Conservation (phyloP, 2,888 invertebrate genomes). For the Aporophyla nigra region DNA sequence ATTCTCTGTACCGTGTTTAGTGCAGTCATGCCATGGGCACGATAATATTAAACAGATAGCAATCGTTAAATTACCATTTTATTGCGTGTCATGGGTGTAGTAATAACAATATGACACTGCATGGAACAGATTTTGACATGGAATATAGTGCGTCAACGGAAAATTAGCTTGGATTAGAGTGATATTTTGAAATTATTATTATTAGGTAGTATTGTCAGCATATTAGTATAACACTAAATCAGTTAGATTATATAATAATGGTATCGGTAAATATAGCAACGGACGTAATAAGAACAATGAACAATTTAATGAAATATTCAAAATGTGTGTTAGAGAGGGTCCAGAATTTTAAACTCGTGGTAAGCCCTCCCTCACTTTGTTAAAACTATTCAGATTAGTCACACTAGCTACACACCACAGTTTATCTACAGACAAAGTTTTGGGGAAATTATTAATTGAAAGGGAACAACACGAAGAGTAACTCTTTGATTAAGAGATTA, state of each 20-base stretch:
- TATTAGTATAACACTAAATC: background rate
- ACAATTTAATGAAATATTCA: background rate
- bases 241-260: too few relatives aligned
- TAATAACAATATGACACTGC: conserved; percentile 24
- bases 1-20: conserved; percentile 40
- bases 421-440: conserved; percentile 10
- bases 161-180: background rate
- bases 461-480: conserved; percentile 8
- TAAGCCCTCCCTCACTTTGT: background rate
- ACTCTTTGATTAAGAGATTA: conserved; percentile 17
- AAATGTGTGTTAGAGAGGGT: background rate
- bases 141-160: background rate
- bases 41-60: conserved; percentile 28
- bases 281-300: too few relatives aligned
- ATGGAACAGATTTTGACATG: conserved; percentile 17
- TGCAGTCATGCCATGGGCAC: conserved; percentile 34
- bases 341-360: background rate
- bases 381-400: conserved; percentile 23
- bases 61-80: conserved; percentile 37
- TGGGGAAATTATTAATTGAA: conserved; percentile 24
- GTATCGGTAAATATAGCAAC: background rate
- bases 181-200: background rate
- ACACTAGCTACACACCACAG: background rate
- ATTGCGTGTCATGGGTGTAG: conserved; percentile 23
- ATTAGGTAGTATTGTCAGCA: background rate